Percentiles rank a stretch among this genome's conserved stretches.
Evolutionary conservation across 2,888 invertebrate genomes (phyloP).

Genomic region (Leucophora obtusa): DNA sequence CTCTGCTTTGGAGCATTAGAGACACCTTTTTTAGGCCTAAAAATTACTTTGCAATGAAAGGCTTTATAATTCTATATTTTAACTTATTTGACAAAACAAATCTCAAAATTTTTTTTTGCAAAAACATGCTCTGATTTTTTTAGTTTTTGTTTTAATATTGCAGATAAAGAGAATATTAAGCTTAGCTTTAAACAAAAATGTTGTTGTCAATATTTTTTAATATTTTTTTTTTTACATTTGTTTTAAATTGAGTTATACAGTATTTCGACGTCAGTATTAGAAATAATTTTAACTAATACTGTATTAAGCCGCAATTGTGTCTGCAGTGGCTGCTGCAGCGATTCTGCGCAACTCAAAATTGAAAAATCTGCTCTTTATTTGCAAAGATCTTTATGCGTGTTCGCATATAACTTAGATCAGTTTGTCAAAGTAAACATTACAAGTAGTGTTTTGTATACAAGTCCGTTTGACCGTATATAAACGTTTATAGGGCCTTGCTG

Average conservation of each 20-base stretch:
- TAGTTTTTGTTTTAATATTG: conserved; percentile 8
- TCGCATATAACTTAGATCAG: conserved; percentile 59
- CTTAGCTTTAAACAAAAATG: conserved; percentile 40
- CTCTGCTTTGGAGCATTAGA: conserved; percentile 17
- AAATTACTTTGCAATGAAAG: conserved; percentile 51
- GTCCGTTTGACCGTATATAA: conserved; percentile 79
- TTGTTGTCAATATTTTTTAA: conserved; percentile 59
- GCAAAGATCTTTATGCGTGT: conserved; percentile 59
- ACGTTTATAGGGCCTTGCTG: conserved; percentile 79
- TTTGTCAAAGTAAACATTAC: conserved; percentile 58
- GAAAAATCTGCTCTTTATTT: conserved; percentile 42
- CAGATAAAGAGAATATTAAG: conserved; percentile 53
- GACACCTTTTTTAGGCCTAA: conserved; percentile 64
- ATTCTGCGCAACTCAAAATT: conserved; percentile 30
- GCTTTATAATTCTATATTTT: conserved; percentile 58
- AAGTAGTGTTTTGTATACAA: conserved; percentile 60
- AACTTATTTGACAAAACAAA: conserved; percentile 22
- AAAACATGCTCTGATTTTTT: conserved; percentile 56
- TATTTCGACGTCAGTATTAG: conserved; percentile 10
- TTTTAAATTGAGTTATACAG: conserved; percentile 44
- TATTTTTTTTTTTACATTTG: conserved; percentile 42
- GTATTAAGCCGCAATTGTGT: conserved; percentile 13
- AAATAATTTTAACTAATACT: not conserved
- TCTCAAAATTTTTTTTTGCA: conserved; percentile 12
- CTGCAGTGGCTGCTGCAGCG: conserved; percentile 18